These are phyloP conservation scores for Pygocentrus nattereri DNA, from an alignment of 2,797 vertebrate genomes.

Conservation along the genomic window DNA sequence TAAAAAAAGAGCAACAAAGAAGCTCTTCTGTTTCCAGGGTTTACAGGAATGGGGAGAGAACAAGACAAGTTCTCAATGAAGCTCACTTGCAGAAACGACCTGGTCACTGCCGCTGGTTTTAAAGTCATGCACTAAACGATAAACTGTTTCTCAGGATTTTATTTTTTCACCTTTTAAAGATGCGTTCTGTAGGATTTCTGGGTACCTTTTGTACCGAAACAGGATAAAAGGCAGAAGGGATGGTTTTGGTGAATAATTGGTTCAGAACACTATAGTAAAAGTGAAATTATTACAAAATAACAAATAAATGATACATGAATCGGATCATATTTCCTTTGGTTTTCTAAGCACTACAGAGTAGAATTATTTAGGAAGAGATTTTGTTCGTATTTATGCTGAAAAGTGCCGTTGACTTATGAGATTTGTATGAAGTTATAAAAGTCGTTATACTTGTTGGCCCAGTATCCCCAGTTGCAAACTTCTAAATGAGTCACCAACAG, in stretches of 20 bases:
- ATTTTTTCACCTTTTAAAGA: slow-evolving; percentile 9
- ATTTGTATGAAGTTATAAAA: no score
- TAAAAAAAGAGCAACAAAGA: slow-evolving; percentile 20
- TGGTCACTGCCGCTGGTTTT: no score
- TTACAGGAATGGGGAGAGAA: slow-evolving; percentile 26
- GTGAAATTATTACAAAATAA: background rate
- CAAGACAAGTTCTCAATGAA: slow-evolving; percentile 14
- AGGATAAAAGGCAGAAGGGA: background rate
- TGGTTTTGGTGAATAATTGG: background rate
- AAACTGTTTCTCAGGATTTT: slow-evolving; percentile 76
- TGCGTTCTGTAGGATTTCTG: slow-evolving; percentile 9
- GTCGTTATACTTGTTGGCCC: no score
- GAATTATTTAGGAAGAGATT: background rate
- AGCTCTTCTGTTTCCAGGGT: background rate
- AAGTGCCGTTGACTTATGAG: background rate
- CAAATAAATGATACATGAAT: background rate
- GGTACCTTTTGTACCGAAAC: no score
- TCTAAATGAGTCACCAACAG: no score
- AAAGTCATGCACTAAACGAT: slow-evolving; percentile 51
- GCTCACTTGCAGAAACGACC: slow-evolving; percentile 43
- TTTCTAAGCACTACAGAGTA: no score
- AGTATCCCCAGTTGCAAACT: no score
- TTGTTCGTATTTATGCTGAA: background rate
- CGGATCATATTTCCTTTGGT: background rate
- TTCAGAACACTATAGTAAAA: background rate